Percentiles rank a stretch among this genome's conserved stretches.
Evolutionary conservation across 2,797 vertebrate genomes (phyloP).

Genomic region (Mionectes olivaceus): DNA sequence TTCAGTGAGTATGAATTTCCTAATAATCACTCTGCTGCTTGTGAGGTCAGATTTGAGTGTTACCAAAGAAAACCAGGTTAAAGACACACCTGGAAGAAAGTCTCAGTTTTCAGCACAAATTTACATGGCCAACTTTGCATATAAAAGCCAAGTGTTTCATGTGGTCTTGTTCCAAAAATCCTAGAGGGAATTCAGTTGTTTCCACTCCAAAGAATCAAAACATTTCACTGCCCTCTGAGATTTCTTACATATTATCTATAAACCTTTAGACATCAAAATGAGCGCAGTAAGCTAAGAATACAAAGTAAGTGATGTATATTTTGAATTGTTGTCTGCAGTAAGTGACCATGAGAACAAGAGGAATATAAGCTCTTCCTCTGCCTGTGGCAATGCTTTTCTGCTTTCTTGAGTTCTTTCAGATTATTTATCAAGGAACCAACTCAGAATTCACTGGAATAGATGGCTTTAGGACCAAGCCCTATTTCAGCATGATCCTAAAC

Average conservation of each 20-base stretch:
- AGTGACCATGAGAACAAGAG: neutral
- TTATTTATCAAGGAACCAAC: neutral
- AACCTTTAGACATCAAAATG: neutral
- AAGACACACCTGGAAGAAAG: neutral
- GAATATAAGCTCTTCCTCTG: neutral
- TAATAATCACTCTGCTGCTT: neutral
- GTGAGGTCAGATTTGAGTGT: neutral
- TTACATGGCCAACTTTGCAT: neutral
- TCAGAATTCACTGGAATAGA: neutral
- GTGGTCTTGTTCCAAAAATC: neutral
- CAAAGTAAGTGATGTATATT: neutral
- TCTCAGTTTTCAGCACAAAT: constrained; percentile 28
- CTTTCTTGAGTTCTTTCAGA: neutral
- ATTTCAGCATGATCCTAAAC: neutral
- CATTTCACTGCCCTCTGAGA: neutral
- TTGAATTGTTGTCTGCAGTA: neutral
- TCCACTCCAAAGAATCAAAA: constrained; percentile 7
- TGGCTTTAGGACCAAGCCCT: neutral
- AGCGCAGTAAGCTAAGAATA: neutral
- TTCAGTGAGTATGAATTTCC: neutral
- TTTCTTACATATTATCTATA: neutral
- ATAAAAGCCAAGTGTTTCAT: neutral
- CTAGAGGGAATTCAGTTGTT: neutral
- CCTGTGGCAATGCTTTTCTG: neutral
- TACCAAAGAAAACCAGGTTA: neutral